Evolutionary conservation across 1,140 invertebrate species (phyloP), one percentile per base, ranked within the genome.

Genomic region (Centruroides vittatus): DNA sequence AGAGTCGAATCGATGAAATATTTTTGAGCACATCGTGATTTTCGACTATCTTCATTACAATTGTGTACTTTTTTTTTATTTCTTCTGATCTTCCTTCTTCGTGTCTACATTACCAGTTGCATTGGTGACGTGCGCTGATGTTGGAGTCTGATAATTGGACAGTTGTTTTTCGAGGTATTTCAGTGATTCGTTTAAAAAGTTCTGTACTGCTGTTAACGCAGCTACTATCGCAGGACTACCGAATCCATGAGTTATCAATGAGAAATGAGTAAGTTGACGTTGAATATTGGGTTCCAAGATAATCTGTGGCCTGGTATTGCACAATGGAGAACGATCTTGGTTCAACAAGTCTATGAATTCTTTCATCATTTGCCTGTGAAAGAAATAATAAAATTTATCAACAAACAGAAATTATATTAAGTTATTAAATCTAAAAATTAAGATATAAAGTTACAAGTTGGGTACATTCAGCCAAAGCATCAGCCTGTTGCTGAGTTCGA

Each of bases 241-340:
- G 75, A 98, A 98, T 13, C 94, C 95, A 75, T 99, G 95, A 47
- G 93, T 96, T 72, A 98, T 96, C 66, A 98, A 82, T 62, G 91
- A 95, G 77, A 98, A 99, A 75, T 98, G 93, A 35, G 94, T 98
- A 61, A 98, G 80, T 74, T 95, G 92, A 70, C 93, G 84, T 78
- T 99, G 95, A 74, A 98, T 96, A 66, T 84, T 87, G 4, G 88
- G 88, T 72, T 98, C 94, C 64, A 98, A 80, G 62, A 97, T 84
- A 65, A 90, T 86, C 70, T 91, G 89, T 36, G 93, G 93, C 72
- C 93, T 81, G 46, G 91, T 95, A 75, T 97, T 98, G 78, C 93
- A 97, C 67, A 98, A 78, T 52, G 95, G 94, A 60, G 93, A 92
- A 67, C 94, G 80, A 76, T 98, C 94, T 76, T 98, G 93, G 74